These are phyloP conservation scores for Bembecia ichneumoniformis DNA, from an alignment of 2,888 invertebrate species.

Conservation along the genomic window DNA sequence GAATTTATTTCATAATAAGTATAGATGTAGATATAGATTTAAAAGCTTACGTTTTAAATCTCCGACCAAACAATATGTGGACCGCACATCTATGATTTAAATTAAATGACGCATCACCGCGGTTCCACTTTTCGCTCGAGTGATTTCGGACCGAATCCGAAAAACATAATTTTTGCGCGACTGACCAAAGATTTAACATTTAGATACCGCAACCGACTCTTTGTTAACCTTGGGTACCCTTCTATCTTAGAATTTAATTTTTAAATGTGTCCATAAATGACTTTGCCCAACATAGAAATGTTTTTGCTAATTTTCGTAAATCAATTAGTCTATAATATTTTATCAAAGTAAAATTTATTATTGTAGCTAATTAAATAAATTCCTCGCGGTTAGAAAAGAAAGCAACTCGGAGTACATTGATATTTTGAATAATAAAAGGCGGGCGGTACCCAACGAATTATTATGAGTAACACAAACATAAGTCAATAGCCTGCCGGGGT, in stretches of 20 bases:
- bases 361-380: conserved; percentile 22
- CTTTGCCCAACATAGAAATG: no score
- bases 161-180: conserved; percentile 72
- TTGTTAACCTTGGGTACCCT: conserved; percentile 30
- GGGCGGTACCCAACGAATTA: conserved; percentile 47
- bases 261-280: background rate
- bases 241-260: background rate
- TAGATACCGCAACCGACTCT: conserved; percentile 57
- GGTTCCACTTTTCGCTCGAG: conserved; percentile 41
- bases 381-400: conserved; percentile 35
- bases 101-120: conserved; percentile 47
- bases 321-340: no score
- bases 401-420: conserved; percentile 60
- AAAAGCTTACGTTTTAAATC: no score
- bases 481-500: conserved; percentile 69
- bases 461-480: conserved; percentile 70
- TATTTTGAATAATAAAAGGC: conserved; percentile 71
- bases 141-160: conserved; percentile 49
- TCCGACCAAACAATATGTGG: no score
- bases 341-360: background rate
- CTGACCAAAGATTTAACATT: conserved; percentile 69
- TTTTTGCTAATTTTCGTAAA: no score
- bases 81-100: background rate
- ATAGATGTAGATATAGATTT: no score
- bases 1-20: no score